phyloP scores from a whole-genome alignment of 2,888 invertebrate genomes.

The Rhagium mordax region DNA sequence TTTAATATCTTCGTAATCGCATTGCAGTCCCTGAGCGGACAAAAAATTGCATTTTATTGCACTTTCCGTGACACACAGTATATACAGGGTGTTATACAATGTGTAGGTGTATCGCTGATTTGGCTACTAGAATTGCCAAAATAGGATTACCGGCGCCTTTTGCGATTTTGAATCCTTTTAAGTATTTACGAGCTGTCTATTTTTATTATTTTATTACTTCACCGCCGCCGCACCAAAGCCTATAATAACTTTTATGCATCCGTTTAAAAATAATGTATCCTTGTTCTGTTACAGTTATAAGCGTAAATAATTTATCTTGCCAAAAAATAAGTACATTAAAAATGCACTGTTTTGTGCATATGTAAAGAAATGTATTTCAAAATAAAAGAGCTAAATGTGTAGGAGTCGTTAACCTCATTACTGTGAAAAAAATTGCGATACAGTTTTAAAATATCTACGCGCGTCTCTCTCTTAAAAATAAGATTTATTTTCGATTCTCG shows the following conservation, averaged over 20 bases:
- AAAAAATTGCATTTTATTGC: too few species aligned
- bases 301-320: slow-evolving; percentile 23
- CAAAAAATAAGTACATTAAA: slow-evolving; percentile 21
- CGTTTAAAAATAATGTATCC: slow-evolving; percentile 8
- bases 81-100: too few species aligned
- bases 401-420: slow-evolving; percentile 21
- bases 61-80: too few species aligned
- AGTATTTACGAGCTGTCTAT: not conserved
- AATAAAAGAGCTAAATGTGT: slow-evolving; percentile 17
- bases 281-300: slow-evolving; percentile 5
- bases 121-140: too few species aligned
- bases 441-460: slow-evolving; percentile 16
- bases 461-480: slow-evolving; percentile 5
- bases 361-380: slow-evolving; percentile 16
- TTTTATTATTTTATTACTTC: not conserved
- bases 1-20: too few species aligned
- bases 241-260: not conserved
- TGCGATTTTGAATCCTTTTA: not conserved
- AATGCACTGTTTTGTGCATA: slow-evolving; percentile 22
- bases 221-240: not conserved
- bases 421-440: slow-evolving; percentile 10
- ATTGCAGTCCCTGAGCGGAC: too few species aligned
- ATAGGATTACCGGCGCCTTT: too few species aligned
- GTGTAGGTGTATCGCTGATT: too few species aligned
- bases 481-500: not conserved